phyloP scores from a whole-genome alignment of 1,140 invertebrate species.

The Monochamus saltuarius region DNA sequence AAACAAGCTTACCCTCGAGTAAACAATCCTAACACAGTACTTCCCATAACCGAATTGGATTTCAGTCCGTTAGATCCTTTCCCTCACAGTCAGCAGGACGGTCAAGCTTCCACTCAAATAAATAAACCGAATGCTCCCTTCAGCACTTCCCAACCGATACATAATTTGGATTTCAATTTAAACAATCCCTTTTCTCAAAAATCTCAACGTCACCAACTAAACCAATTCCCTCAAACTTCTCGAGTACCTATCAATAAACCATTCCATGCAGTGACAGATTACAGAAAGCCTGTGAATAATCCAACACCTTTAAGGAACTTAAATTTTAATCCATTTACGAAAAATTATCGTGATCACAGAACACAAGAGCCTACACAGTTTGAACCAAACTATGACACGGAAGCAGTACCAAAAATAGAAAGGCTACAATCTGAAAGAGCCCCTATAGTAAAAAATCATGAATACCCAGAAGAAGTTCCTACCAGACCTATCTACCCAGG shows the following conservation, averaged over 20 bases:
- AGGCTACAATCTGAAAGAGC: conserved; percentile 20
- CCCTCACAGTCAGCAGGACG: not conserved
- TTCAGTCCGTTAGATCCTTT: not conserved
- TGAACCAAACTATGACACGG: not conserved
- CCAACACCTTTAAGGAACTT: too few species aligned
- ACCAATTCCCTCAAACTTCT: too few species aligned
- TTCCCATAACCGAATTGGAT: not conserved
- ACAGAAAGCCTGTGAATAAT: too few species aligned
- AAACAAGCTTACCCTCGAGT: too few species aligned
- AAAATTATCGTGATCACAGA: conserved; percentile 38
- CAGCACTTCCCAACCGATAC: not conserved
- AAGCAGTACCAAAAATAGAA: not conserved
- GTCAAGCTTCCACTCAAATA: not conserved
- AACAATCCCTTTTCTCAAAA: not conserved
- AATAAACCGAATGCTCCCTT: not conserved
- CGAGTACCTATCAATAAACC: too few species aligned
- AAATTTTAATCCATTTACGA: conserved; percentile 5
- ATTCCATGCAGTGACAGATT: too few species aligned
- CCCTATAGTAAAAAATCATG: conserved; percentile 33
- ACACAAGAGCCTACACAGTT: conserved; percentile 30
- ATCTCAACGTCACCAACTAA: not conserved
- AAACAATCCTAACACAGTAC: not conserved
- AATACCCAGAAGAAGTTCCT: conserved; percentile 42
- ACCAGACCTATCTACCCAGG: conserved; percentile 56
- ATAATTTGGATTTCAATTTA: not conserved